Evolutionary conservation across 2,888 invertebrate species (phyloP), one percentile per base, ranked within the genome.

Genomic region (Rapana venosa): DNA sequence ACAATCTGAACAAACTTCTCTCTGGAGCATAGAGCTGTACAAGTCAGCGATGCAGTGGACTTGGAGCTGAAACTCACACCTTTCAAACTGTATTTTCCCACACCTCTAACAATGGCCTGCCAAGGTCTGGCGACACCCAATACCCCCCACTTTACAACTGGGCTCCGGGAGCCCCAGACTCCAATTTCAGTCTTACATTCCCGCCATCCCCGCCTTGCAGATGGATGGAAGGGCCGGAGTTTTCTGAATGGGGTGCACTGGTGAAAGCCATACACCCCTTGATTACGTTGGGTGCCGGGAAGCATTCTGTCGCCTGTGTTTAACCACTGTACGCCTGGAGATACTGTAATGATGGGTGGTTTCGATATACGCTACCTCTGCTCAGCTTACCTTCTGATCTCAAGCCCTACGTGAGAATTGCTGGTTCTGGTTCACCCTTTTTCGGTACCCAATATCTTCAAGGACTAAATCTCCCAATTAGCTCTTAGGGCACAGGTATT

Each of bases 141-240:
- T 83, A 83, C 47, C 47, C 81, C 36, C 4, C 81, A 83, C 36
- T 83, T 83, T 83, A 83, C 22, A 79, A 13, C 79, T 15, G 32
- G 0, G 22, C 79, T 11, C 22, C 0, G 17, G 32, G 35, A 32
- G 35, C 15, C 22, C 35, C 79, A 35, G 15, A 79, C 35, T 79
- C 35, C 79, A 35, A 35, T 35, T 79, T 79, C 79, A 79, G 79
- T 79, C 26, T 79, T 79, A 35, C 35, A 79, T 79, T 66, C 66
- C 66, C 66, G 66, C 66, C 66, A 66, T 66, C 26, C 13, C 66
- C 66, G 47, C 47, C 47, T 47, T 47, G n/a, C 74, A 79, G 79
- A 35, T 35, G 35, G 20, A 79, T 17, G 35, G 32, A 79, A 15
- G 79, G 35, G 32, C 20, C n/a, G 30, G n/a, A 8, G 74, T 22